Percentiles rank a stretch among this genome's conserved stretches.
These are phyloP conservation scores for Muscina levida DNA, from an alignment of 2,888 invertebrate genomes.

Conservation along the genomic window DNA sequence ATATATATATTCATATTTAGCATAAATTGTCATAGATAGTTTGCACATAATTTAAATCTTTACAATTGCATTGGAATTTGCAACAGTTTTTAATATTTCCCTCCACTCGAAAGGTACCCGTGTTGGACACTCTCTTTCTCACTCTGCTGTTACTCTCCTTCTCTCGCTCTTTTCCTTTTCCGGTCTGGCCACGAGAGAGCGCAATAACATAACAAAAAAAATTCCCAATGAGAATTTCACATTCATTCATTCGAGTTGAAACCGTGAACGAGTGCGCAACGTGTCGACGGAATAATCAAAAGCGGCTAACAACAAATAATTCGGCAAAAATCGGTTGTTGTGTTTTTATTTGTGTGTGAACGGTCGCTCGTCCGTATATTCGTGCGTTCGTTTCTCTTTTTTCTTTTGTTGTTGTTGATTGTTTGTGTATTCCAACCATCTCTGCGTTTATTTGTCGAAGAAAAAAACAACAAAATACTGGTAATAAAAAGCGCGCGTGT, in stretches of 20 bases:
- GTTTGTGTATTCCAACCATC: slow-evolving; percentile 8
- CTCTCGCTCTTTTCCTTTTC: too few relatives aligned
- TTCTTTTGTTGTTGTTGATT: not conserved
- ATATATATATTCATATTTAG: too few relatives aligned
- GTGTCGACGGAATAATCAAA: slow-evolving; percentile 46
- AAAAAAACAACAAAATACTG: too few relatives aligned
- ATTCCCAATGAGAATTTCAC: slow-evolving; percentile 29
- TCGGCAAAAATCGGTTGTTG: slow-evolving; percentile 3
- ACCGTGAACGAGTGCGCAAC: slow-evolving; percentile 53
- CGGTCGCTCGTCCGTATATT: not conserved
- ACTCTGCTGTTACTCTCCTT: too few relatives aligned
- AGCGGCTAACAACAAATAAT: slow-evolving; percentile 32
- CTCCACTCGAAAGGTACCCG: not conserved
- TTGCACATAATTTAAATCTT: not conserved
- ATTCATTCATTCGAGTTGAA: slow-evolving; percentile 65
- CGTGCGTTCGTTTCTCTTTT: too few relatives aligned
- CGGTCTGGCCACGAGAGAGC: too few relatives aligned
- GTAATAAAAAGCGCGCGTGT: not conserved
- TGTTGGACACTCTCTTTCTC: too few relatives aligned
- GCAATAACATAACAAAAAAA: slow-evolving; percentile 6
- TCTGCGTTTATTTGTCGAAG: slow-evolving; percentile 24
- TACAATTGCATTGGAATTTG: not conserved
- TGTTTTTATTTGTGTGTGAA: slow-evolving; percentile 47
- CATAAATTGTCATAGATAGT: too few relatives aligned
- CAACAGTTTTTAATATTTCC: not conserved